Base-by-base conservation (phyloP, 2,113 vertebrate species). In the Eubucco bourcierii region DNA sequence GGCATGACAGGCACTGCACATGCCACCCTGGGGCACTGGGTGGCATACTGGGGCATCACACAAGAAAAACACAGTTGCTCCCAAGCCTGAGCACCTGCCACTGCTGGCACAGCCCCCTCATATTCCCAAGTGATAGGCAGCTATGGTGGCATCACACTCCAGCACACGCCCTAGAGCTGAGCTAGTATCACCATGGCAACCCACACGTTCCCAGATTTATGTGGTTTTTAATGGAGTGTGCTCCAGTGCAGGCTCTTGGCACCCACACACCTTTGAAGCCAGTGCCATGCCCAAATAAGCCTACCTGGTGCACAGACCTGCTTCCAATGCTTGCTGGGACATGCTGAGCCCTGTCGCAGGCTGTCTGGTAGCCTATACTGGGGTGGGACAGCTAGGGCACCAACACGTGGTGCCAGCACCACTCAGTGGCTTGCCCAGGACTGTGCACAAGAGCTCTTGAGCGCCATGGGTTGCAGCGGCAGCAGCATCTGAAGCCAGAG, bases 151-250 rank as follows among this genome's bases (percentile, higher is more conserved):
- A 78, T 14, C 10, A 0, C 8, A 0, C 39, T 53, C 18, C 87
- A 46, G 44, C 8, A 1, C 27, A 18, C 52, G 20, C 66, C 28
- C 34, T n/a, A 8, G 34, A 3, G 39, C 56, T 0, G 0, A 77
- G 46, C 50, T 53, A 34, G 25, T 13, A 2, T n/a, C 5, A 0
- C 70, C 83, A 2, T 7, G 70, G 61, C 70, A 90, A 87, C 58
- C 10, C 1, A 1, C 2, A 1, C 61, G 68, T 59, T 41, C 27
- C 31, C 1, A 0, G 1, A 52, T 67, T 33, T 9, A 0, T n/a
- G 12, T 41, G 53, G 0, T 86, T 88, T 71, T 37, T 63, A 46
- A 12, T 50, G 10, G 21, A 7, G 37, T 39, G 37, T 39, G 37
- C 31, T 31, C 25, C 2, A 2, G 20, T 1, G 8, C 16, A 33